Conservation (phyloP, 2,888 invertebrate genomes). For the Ceriagrion tenellum region DNA sequence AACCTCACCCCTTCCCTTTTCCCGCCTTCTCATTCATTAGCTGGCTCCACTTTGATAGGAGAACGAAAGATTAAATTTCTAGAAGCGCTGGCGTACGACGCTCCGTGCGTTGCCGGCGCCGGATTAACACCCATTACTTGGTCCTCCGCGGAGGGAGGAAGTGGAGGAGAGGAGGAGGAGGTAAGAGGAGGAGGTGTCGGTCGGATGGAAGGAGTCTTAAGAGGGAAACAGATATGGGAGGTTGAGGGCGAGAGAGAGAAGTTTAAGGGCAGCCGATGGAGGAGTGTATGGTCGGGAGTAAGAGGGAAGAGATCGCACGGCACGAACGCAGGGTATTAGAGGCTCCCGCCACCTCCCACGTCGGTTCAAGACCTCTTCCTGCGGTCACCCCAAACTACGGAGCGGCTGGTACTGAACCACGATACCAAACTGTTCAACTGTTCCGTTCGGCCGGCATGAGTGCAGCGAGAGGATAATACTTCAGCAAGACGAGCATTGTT, state of each 20-base stretch:
- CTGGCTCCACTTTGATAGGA: slow-evolving; percentile 68
- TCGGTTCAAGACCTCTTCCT: not conserved
- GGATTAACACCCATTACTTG: slow-evolving; percentile 61
- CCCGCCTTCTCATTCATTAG: slow-evolving; percentile 66
- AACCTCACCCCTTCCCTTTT: not conserved
- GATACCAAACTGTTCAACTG: not conserved
- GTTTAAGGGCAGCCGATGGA: no score
- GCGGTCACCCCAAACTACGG: not conserved
- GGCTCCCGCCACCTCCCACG: not conserved
- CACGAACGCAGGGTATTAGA: not conserved
- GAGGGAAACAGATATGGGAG: not conserved
- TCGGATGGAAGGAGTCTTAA: not conserved
- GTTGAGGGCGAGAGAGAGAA: not conserved
- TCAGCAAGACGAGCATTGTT: no score
- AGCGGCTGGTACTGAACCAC: not conserved
- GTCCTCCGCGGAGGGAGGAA: slow-evolving; percentile 62
- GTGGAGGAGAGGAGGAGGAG: not conserved
- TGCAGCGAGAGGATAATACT: no score
- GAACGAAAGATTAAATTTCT: slow-evolving; percentile 69
- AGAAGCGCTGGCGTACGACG: slow-evolving; percentile 64
- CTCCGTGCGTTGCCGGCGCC: slow-evolving; percentile 60
- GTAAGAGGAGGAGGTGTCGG: not conserved
- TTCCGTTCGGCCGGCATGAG: not conserved
- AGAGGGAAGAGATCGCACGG: not conserved
- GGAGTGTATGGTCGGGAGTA: slow-evolving; percentile 17